Percentiles rank a stretch among this genome's conserved stretches.
These are phyloP conservation scores for Aphodius granarius DNA, from an alignment of 2,888 invertebrate genomes.

Conservation along the genomic window DNA sequence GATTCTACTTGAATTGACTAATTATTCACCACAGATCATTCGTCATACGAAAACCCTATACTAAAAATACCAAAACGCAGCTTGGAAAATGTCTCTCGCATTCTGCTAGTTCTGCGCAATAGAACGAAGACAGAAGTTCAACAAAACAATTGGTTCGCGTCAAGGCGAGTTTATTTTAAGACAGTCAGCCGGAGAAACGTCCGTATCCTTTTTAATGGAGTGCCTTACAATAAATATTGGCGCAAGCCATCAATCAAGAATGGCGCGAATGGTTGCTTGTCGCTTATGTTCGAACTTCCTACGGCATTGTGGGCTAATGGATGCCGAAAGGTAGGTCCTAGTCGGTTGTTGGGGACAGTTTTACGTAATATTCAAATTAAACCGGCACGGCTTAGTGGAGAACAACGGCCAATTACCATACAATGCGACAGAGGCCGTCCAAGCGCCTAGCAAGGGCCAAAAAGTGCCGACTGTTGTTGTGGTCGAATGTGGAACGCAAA, in stretches of 20 bases:
- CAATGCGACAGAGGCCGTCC: not conserved
- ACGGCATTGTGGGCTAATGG: not conserved
- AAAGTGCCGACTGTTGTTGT: not conserved
- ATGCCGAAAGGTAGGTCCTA: not conserved
- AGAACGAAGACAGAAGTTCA: not conserved
- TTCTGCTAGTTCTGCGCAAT: not conserved
- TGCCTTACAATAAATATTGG: not conserved
- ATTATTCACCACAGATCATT: not conserved
- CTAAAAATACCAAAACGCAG: slow-evolving; percentile 12
- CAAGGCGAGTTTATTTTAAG: slow-evolving; percentile 3
- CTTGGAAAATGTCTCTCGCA: not conserved
- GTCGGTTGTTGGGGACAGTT: not conserved
- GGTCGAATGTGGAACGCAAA: not conserved
- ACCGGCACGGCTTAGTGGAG: not conserved
- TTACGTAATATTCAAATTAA: not conserved
- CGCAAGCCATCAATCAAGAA: not conserved
- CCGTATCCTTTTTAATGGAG: slow-evolving; percentile 12
- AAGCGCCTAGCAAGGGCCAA: no score
- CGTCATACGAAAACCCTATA: not conserved
- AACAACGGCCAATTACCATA: slow-evolving; percentile 5
- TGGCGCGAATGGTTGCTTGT: not conserved
- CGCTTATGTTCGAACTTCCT: not conserved
- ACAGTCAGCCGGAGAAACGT: not conserved
- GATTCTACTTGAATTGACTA: not conserved
- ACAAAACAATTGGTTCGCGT: slow-evolving; percentile 10